Conservation (phyloP, 2,888 invertebrate genomes). For the Lissonota sp. region DNA sequence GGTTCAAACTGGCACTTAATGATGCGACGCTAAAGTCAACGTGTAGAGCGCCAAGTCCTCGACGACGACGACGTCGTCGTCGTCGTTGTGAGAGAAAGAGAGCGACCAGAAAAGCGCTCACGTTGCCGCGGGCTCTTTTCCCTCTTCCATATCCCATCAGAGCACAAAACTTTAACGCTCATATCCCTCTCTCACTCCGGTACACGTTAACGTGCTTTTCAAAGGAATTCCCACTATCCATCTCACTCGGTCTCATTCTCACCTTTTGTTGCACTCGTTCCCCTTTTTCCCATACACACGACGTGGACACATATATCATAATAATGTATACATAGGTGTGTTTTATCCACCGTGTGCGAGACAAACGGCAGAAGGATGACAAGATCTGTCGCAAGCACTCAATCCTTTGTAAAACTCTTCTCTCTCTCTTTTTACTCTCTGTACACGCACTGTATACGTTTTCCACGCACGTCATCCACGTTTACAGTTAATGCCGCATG, state of each 20-base stretch:
- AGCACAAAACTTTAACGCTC: slow-evolving; percentile 45
- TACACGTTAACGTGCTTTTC: slow-evolving; percentile 23
- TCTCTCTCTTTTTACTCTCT: slow-evolving; percentile 21
- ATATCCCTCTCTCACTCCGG: neutral
- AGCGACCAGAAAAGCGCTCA: slow-evolving; percentile 14
- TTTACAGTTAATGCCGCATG: slow-evolving; percentile 59
- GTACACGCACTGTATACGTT: slow-evolving; percentile 26
- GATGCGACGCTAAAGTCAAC: slow-evolving; percentile 71
- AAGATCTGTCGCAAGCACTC: slow-evolving; percentile 55
- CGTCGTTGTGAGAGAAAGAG: slow-evolving; percentile 50
- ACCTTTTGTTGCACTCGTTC: slow-evolving; percentile 54
- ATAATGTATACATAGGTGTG: slow-evolving; percentile 47
- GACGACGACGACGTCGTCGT: slow-evolving; percentile 10
- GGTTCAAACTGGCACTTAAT: slow-evolving; percentile 74
- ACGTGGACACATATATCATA: slow-evolving; percentile 21
- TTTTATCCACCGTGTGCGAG: slow-evolving; percentile 34
- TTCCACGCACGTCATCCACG: slow-evolving; percentile 42
- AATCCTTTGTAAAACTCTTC: slow-evolving; percentile 47
- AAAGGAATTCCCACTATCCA: slow-evolving; percentile 54
- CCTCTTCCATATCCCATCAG: too few relatives aligned
- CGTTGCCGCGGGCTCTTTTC: slow-evolving; percentile 36
- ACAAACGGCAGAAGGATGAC: slow-evolving; percentile 55
- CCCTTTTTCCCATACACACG: neutral
- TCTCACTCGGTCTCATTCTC: slow-evolving; percentile 52
- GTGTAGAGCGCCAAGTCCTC: slow-evolving; percentile 52